phyloP scores from a whole-genome alignment of 2,113 vertebrate genomes.

The Zingel zingel region DNA sequence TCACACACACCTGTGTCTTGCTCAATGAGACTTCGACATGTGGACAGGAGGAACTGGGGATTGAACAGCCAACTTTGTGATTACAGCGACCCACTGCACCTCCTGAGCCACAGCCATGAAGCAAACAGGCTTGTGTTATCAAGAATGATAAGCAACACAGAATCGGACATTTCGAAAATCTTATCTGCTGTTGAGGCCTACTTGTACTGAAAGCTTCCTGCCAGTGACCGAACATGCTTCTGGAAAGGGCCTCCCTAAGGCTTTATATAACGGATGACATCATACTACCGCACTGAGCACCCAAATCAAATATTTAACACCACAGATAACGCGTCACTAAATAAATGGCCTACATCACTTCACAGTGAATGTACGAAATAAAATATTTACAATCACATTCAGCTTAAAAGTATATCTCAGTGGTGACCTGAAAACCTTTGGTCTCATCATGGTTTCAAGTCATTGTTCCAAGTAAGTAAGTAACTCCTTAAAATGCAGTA shows the following conservation, averaged over 20 bases:
- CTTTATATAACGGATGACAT: slow-evolving; percentile 69
- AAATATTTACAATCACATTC: slow-evolving; percentile 55
- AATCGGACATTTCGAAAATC: background rate
- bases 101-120: background rate
- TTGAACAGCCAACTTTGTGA: too few relatives aligned
- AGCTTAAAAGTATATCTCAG: slow-evolving; percentile 22
- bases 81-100: too few relatives aligned
- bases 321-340: slow-evolving; percentile 30
- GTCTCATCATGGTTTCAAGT: background rate
- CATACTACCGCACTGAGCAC: slow-evolving; percentile 13
- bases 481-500: background rate
- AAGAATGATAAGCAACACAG: background rate
- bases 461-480: background rate
- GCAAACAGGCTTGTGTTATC: background rate
- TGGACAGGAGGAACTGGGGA: too few relatives aligned
- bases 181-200: slow-evolving; percentile 12
- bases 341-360: slow-evolving; percentile 38
- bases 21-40: too few relatives aligned
- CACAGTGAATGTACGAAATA: slow-evolving; percentile 40
- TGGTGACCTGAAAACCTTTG: background rate
- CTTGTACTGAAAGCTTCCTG: background rate
- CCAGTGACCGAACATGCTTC: background rate
- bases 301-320: slow-evolving; percentile 77
- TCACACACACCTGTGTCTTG: too few relatives aligned
- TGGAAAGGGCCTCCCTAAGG: slow-evolving; percentile 12